Conservation (phyloP, 2,797 vertebrate species). For the Tragelaphus oryx region DNA sequence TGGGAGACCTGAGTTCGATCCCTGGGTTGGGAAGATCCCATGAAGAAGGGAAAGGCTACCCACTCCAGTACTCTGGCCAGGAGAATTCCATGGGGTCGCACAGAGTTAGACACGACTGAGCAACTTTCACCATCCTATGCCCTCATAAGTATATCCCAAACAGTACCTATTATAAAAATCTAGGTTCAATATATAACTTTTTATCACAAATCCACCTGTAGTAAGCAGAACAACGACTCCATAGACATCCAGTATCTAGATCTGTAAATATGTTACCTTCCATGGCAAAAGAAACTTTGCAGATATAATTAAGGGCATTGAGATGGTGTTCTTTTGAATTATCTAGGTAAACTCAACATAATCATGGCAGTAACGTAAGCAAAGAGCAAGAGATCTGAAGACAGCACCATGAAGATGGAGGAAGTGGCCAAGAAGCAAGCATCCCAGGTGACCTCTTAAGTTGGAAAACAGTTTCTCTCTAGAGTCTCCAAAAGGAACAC, state of each 20-base stretch:
- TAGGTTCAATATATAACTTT: neutral
- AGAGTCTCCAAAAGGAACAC: neutral
- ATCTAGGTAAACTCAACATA: neutral
- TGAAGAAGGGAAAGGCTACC: neutral
- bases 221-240: neutral
- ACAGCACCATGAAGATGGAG: neutral
- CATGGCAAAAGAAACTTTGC: neutral
- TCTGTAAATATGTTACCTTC: neutral
- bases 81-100: neutral
- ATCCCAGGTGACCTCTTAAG: neutral
- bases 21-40: neutral
- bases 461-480: neutral
- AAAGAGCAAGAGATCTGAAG: neutral
- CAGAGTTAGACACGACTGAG: neutral
- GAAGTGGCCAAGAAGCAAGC: neutral
- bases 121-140: neutral
- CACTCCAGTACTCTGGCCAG: neutral
- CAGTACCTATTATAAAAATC: constrained; percentile 16
- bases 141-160: neutral
- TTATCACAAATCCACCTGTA: neutral
- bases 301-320: neutral
- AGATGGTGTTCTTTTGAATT: neutral
- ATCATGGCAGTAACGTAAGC: neutral
- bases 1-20: neutral
- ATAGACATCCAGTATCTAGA: neutral